Percentiles rank a stretch among this genome's conserved stretches.
These are phyloP conservation scores for Labia minor DNA, from an alignment of 2,888 invertebrate species.

Conservation along the genomic window DNA sequence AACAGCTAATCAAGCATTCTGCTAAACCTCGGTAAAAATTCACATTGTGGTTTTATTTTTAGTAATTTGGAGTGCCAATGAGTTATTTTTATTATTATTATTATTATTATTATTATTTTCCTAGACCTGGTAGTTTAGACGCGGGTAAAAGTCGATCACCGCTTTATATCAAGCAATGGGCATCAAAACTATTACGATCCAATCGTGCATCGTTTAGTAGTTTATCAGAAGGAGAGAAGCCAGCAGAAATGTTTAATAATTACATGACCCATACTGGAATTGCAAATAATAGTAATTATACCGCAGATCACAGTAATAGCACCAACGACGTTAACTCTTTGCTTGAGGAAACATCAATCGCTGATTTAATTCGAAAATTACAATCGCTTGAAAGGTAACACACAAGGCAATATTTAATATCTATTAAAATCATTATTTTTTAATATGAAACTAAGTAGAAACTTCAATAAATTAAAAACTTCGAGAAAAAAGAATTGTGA, in stretches of 20 bases:
- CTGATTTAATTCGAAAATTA: conserved; percentile 66
- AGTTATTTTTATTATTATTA: background rate
- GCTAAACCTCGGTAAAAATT: conserved; percentile 21
- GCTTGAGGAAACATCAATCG: conserved; percentile 70
- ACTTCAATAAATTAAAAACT: too few species aligned
- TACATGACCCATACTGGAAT: conserved; percentile 16
- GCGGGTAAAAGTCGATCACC: background rate
- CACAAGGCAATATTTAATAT: too few species aligned
- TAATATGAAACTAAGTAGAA: too few species aligned
- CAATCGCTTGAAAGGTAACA: conserved; percentile 52
- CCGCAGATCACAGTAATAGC: conserved; percentile 25
- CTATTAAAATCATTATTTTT: too few species aligned
- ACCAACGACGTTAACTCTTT: conserved; percentile 31
- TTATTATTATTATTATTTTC: background rate
- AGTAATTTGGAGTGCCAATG: too few species aligned
- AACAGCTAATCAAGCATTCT: conserved; percentile 37
- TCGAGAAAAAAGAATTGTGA: too few species aligned
- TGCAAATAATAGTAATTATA: background rate
- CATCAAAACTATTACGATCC: background rate
- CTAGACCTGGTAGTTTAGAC: background rate
- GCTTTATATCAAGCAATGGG: background rate
- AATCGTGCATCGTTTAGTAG: background rate
- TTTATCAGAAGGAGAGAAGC: background rate
- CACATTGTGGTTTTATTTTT: conserved; percentile 20
- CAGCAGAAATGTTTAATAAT: conserved; percentile 16